Evolutionary conservation across 2,113 vertebrate species (phyloP).

Genomic region (Misgurnus mizolepis): DNA sequence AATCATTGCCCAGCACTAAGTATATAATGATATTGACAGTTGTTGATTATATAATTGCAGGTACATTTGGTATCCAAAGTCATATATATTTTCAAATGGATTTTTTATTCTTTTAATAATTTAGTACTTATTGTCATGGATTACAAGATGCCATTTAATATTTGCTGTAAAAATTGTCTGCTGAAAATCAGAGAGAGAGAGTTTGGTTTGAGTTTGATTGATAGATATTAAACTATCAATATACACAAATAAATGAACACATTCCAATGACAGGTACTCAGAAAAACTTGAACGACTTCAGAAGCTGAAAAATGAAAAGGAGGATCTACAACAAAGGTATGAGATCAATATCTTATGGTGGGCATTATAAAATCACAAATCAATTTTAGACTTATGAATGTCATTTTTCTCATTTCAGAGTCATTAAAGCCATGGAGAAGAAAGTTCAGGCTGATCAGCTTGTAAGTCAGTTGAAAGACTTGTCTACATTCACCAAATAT

Average conservation of each 20-base stretch:
- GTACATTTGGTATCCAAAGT: too few relatives aligned
- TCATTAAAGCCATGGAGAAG: constrained; percentile 85
- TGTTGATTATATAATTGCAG: too few relatives aligned
- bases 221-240: not conserved
- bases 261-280: constrained; percentile 76
- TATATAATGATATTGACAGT: too few relatives aligned
- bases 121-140: too few relatives aligned
- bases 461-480: constrained; percentile 75
- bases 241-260: not conserved
- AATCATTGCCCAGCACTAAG: too few relatives aligned
- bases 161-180: too few relatives aligned
- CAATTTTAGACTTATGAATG: not conserved
- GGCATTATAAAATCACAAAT: not conserved
- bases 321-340: constrained; percentile 89
- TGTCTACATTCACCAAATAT: not conserved
- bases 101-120: too few relatives aligned
- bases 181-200: too few relatives aligned
- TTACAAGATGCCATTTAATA: too few relatives aligned
- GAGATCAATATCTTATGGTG: not conserved
- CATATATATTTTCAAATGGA: too few relatives aligned
- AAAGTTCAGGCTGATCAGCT: constrained; percentile 87
- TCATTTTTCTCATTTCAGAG: constrained; percentile 67
- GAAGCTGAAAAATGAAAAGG: constrained; percentile 84
- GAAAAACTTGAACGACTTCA: constrained; percentile 89
- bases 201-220: too few relatives aligned